phyloP scores from a whole-genome alignment of 2,888 invertebrate species.

The Xestoiulus laeticollis region DNA sequence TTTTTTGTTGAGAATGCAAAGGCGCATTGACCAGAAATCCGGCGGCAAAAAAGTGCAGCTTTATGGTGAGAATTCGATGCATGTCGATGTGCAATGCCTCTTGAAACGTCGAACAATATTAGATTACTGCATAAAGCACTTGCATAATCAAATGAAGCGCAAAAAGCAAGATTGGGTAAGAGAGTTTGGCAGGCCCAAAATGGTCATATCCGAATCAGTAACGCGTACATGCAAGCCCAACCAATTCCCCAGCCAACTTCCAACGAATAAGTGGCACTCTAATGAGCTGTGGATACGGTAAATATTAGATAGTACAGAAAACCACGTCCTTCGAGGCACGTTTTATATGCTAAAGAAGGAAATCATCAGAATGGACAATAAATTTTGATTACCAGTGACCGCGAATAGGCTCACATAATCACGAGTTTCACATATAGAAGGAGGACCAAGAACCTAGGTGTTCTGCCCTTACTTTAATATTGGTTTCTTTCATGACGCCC shows the following conservation, averaged over 20 bases:
- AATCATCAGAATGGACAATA: neutral
- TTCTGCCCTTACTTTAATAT: neutral
- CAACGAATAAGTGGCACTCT: neutral
- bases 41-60: neutral
- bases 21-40: slow-evolving; percentile 32
- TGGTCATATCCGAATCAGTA: neutral
- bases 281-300: neutral
- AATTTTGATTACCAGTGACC: slow-evolving; percentile 1
- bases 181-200: slow-evolving; percentile 2
- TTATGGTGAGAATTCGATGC: neutral
- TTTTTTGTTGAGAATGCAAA: neutral
- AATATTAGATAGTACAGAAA: neutral
- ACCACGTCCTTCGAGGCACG: neutral
- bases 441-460: neutral
- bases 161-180: slow-evolving; percentile 35
- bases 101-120: slow-evolving; percentile 21
- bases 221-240: neutral
- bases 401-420: neutral
- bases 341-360: neutral
- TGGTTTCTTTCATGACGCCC: too few relatives aligned
- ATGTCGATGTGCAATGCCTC: neutral
- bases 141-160: slow-evolving; percentile 21
- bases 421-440: neutral
- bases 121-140: slow-evolving; percentile 39
- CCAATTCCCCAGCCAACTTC: slow-evolving; percentile 4